Base-by-base conservation (phyloP, 2,797 vertebrate genomes). In the Betta splendens region DNA sequence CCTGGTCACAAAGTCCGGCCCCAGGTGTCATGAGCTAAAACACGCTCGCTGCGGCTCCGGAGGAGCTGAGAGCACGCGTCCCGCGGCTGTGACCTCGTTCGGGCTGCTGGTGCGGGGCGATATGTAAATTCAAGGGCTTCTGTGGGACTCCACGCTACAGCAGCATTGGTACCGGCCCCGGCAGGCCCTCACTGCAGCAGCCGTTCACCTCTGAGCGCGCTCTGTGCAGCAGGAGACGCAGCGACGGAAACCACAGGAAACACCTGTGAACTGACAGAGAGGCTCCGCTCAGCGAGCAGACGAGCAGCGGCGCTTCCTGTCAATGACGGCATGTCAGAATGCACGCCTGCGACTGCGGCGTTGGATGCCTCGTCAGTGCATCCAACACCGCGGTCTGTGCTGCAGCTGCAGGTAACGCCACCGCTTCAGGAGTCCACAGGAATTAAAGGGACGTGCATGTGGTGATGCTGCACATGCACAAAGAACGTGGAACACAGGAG, bases 191-290 rank as follows among this genome's bases (percentile, higher is more conserved):
- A 17, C 53, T 7, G 18, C 77, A 83, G 81, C 64, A 75, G 79
- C 43, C n/a, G n/a, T n/a, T n/a, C n/a, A n/a, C n/a, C n/a, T 73
- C 44, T 51, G 42, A 69, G 63, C 57, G 45, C 5, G 37, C 61
- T 31, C 63, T 67, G 64, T 84, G 79, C 82, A 80, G 51, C 32
- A 59, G 51, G 47, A 59, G 52, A 69, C 47, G 54, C 38, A 11
- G 13, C 18, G 47, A 74, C 37, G 35, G 31, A 78, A 88, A 72
- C 81, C 83, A 89, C 85, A 89, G 84, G 81, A 88, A 87, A 65
- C n/a, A n/a, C 72, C 69, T 42, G 37, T 43, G 38, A 77, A 57
- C 57, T 67, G 22, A 53, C 38, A 42, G 39, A 69, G 45, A 54
- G 36, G 58, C 37, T 17, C 15, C 7, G 36, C 50, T 69, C 49